Evolutionary conservation across 1,140 invertebrate species (phyloP).

Genomic region (Frieseomelitta varia): DNA sequence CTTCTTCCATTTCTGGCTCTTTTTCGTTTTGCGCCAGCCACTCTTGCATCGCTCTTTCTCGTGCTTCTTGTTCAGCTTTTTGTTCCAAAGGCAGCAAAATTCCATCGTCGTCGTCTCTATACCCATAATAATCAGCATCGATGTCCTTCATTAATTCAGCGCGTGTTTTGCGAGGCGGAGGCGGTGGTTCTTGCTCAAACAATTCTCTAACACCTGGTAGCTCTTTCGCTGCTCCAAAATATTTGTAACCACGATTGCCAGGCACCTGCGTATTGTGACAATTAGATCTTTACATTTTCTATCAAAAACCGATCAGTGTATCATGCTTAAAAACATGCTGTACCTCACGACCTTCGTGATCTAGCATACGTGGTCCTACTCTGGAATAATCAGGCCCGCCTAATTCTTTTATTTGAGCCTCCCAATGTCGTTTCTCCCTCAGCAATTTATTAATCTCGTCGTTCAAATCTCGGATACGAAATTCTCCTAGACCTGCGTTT

Average conservation of each 20-base stretch:
- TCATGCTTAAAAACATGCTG: neutral
- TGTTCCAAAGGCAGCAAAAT: slow-evolving; percentile 94
- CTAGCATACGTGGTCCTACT: slow-evolving; percentile 96
- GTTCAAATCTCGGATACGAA: slow-evolving; percentile 98
- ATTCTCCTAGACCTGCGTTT: slow-evolving; percentile 99
- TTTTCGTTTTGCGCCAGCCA: slow-evolving; percentile 84
- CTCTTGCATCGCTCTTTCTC: slow-evolving; percentile 84
- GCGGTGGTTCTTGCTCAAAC: slow-evolving; percentile 97
- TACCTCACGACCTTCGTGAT: slow-evolving; percentile 96
- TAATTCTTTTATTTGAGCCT: slow-evolving; percentile 96
- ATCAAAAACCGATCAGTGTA: neutral
- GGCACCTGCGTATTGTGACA: slow-evolving; percentile 84
- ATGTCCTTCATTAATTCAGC: slow-evolving; percentile 99
- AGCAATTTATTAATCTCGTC: slow-evolving; percentile 99
- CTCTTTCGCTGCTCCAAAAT: slow-evolving; percentile 99
- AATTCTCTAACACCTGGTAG: slow-evolving; percentile 98
- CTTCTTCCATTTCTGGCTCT: slow-evolving; percentile 76
- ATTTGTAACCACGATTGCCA: slow-evolving; percentile 99
- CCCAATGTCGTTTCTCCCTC: slow-evolving; percentile 98
- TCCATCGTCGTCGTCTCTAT: slow-evolving; percentile 98
- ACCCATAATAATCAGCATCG: slow-evolving; percentile 99
- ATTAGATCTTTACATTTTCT: neutral
- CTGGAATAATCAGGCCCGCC: slow-evolving; percentile 97
- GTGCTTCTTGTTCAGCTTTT: slow-evolving; percentile 88
- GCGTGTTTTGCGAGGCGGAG: slow-evolving; percentile 93